phyloP scores from a whole-genome alignment of 2,888 invertebrate genomes.

The Hartigia nigra region DNA sequence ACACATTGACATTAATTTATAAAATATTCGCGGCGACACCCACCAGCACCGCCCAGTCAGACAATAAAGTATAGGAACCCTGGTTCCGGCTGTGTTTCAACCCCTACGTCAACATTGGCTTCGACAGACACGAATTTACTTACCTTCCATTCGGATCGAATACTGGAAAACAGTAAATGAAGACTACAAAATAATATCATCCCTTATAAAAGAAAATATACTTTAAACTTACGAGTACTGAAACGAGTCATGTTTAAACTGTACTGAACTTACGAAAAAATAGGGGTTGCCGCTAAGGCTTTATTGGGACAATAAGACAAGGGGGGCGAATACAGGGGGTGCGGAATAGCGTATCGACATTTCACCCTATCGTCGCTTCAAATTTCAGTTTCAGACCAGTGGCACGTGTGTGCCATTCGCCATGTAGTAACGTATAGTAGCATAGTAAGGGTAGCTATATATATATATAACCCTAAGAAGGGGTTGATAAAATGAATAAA shows the following conservation, averaged over 20 bases:
- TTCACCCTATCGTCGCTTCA: constrained; percentile 55
- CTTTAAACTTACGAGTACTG: neutral
- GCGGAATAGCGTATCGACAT: constrained; percentile 47
- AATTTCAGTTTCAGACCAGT: constrained; percentile 45
- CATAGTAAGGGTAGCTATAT: neutral
- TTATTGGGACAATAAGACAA: neutral
- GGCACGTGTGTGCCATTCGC: constrained; percentile 31
- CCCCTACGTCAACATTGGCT: neutral
- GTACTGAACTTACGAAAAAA: neutral
- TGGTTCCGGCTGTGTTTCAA: neutral
- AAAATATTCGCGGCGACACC: constrained; percentile 62
- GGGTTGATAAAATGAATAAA: neutral
- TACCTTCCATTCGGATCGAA: neutral
- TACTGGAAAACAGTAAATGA: neutral
- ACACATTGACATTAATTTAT: constrained; percentile 65
- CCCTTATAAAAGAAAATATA: neutral
- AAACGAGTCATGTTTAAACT: neutral
- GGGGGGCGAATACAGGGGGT: constrained; percentile 12
- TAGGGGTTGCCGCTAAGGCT: neutral
- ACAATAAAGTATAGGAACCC: neutral
- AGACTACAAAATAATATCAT: neutral
- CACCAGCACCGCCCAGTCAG: constrained; percentile 36
- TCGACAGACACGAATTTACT: neutral
- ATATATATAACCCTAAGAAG: neutral
- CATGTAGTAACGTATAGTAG: constrained; percentile 27